These are phyloP conservation scores for Phania funesta DNA, from an alignment of 2,888 invertebrate genomes.

Conservation along the genomic window DNA sequence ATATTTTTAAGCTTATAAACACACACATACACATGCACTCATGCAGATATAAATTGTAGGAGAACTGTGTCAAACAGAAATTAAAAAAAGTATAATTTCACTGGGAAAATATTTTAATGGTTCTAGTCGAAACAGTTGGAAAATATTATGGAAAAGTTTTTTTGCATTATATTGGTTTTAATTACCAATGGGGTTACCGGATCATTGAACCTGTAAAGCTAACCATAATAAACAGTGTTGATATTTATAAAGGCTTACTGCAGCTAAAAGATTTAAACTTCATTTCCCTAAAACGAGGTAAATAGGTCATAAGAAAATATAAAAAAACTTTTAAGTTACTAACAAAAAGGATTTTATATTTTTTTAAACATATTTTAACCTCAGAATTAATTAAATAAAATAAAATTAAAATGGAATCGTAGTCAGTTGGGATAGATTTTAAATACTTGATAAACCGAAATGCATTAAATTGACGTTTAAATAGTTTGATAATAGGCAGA, in stretches of 20 bases:
- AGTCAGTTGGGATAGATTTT: not conserved
- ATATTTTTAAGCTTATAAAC: slow-evolving; percentile 16
- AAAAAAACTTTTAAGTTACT: not conserved
- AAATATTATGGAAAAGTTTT: slow-evolving; percentile 16
- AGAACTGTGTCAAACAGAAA: slow-evolving; percentile 58
- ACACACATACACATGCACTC: not conserved
- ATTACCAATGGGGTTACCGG: slow-evolving; percentile 38
- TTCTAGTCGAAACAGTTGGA: slow-evolving; percentile 13
- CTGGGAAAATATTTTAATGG: slow-evolving; percentile 13
- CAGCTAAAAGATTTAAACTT: slow-evolving; percentile 1
- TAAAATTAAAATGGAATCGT: not conserved
- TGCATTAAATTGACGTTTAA: too few relatives aligned
- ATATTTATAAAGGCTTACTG: slow-evolving; percentile 14
- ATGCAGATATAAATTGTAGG: not conserved
- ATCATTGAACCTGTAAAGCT: slow-evolving; percentile 30
- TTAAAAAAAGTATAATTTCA: slow-evolving; percentile 12
- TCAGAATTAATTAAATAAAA: too few relatives aligned
- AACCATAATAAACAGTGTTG: not conserved
- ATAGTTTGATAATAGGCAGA: too few relatives aligned
- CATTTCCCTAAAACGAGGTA: not conserved
- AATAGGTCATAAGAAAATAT: slow-evolving; percentile 21
- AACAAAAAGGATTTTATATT: not conserved
- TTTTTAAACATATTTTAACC: not conserved
- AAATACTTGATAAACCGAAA: too few relatives aligned
- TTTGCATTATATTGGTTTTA: not conserved